Percentiles rank a stretch among this genome's conserved stretches.
Evolutionary conservation across 2,888 invertebrate species (phyloP).

Genomic region (Macroteleia sp.): DNA sequence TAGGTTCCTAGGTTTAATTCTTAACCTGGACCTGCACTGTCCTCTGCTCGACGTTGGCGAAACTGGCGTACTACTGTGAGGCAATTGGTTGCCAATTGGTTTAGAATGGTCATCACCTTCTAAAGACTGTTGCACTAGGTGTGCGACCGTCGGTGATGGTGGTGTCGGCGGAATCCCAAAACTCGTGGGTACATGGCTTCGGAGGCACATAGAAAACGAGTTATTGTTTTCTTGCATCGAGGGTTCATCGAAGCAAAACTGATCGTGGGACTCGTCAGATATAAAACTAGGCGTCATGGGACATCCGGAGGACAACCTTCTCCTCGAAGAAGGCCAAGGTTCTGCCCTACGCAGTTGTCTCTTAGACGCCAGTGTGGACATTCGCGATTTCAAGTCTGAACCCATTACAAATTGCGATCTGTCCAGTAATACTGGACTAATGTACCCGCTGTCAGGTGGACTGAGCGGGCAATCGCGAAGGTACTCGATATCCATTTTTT

Average conservation of each 20-base stretch:
- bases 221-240: not conserved
- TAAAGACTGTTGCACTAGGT: conserved; percentile 36
- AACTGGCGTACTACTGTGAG: conserved; percentile 32
- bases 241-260: not conserved
- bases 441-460: conserved; percentile 56
- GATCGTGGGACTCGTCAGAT: not conserved
- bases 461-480: conserved; percentile 36
- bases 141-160: conserved; percentile 51
- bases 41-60: conserved; percentile 44
- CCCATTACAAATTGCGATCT: not conserved
- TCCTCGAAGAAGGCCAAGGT: conserved; percentile 35
- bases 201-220: conserved; percentile 34
- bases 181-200: conserved; percentile 4
- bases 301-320: conserved; percentile 26
- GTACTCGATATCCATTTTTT: no score
- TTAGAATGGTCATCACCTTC: conserved; percentile 20
- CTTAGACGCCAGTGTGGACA: conserved; percentile 24
- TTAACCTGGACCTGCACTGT: not conserved
- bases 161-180: conserved; percentile 36
- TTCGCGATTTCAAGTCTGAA: conserved; percentile 9
- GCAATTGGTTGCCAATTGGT: no score
- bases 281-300: conserved; percentile 17
- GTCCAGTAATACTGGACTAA: conserved; percentile 24
- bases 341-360: conserved; percentile 44
- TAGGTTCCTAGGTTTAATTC: conserved; percentile 75